Evolutionary conservation across 23 tunicate species (phyloP), one percentile per base, ranked within the genome.

Genomic region (Oikopleura dioica): DNA sequence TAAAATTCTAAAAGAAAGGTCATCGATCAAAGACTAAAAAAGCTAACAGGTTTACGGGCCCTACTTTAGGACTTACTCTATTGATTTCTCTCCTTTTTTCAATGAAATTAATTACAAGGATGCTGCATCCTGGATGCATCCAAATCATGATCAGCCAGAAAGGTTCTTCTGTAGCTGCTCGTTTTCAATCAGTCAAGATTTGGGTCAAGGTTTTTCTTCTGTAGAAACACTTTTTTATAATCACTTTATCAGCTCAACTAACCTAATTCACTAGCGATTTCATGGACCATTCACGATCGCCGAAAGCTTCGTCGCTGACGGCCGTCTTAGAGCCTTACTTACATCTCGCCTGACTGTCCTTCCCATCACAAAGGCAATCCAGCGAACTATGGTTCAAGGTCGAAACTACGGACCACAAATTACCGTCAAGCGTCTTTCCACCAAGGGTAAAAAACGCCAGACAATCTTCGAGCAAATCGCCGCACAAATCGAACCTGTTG

Each of bases 381-480:
- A 92, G 16, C 55, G 55, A 78, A 91, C 97, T 23, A 91, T 91
- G 97, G 87, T 91, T 31, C 92, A 85, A 69, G 97, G 97, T 1
- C 80, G 87, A 36, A 91, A 85, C 77, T 91, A 91, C 81, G 97
- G 97, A 0, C 97, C 97, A 35, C 88, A 91, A 34, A 83, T 91
- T 50, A 85, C 97, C 5, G 91, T 91, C n/a, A 79, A 85, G 35
- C 80, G 97, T 31, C 69, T 91, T 5, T 76, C 87, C 4, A 68
- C 85, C 35, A 78, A 79, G 12, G 97, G 92, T 9, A 91, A 82
- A 76, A 91, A 85, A 55, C 78, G 79, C 24, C 35, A 81, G 5
- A 82, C 97, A 28, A 85, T 91, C 1, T 91, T 80, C 78, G 77
- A 37, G 34, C 97, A 91, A 77, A 85, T 85, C 0, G 77, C 94